These are phyloP conservation scores for Istiophorus platypterus DNA, from an alignment of 2,113 vertebrate genomes.

Conservation along the genomic window DNA sequence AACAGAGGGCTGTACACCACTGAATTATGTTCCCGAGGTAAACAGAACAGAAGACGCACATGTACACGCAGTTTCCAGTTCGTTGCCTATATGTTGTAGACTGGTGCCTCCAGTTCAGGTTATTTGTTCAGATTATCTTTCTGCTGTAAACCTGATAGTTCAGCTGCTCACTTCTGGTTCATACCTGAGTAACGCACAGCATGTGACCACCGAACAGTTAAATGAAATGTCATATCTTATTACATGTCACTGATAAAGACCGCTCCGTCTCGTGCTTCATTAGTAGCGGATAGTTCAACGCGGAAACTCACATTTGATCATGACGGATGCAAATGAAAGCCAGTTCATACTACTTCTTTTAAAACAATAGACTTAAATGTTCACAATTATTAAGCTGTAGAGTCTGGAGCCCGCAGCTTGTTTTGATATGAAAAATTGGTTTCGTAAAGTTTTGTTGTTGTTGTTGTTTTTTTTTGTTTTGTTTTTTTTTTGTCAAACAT, in stretches of 20 bases:
- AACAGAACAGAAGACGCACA: no score
- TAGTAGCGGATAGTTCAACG: neutral
- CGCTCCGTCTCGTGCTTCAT: neutral
- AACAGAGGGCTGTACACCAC: neutral
- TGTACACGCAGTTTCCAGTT: neutral
- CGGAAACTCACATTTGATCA: neutral
- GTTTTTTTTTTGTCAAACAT: neutral
- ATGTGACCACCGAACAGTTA: conserved; percentile 40
- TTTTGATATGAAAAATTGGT: neutral
- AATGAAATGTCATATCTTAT: conserved; percentile 25
- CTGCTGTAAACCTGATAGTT: neutral
- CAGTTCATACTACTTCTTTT: no score
- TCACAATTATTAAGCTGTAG: neutral
- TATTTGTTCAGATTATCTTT: neutral
- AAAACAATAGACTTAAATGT: neutral
- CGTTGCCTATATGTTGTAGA: neutral
- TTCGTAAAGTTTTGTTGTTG: neutral
- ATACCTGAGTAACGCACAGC: conserved; percentile 26
- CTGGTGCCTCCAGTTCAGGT: neutral
- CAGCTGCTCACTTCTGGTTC: neutral
- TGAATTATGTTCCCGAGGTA: neutral
- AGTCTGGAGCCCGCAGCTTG: neutral
- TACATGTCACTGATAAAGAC: neutral
- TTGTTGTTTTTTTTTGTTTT: neutral
- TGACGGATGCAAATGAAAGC: neutral